Base-by-base conservation (phyloP, 2,113 vertebrate species). In the Saccopteryx bilineata region DNA sequence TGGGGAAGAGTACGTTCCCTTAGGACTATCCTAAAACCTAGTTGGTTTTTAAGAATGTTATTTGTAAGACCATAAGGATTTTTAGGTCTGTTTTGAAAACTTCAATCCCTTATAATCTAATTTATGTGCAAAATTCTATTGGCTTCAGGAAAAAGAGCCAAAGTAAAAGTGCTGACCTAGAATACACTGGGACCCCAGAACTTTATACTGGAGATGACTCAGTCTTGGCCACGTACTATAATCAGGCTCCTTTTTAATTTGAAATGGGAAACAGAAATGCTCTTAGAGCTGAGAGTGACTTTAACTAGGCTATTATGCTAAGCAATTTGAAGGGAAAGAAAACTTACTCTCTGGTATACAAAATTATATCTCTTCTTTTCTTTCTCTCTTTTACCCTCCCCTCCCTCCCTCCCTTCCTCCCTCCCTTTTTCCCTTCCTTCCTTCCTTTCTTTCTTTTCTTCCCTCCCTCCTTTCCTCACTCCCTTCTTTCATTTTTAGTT, bases 271-370 rank as follows among this genome's bases (percentile, higher is more conserved):
- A 60, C 11, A 87, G 52, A 89, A 72, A 83, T 72, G 23, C 8
- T 61, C 39, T 72, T 39, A 80, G 69, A 48, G 86, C 11, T 83
- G 52, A 90, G 28, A 69, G 81, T 80, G 84, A 93, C 10, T 9
- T 87, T 93, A 81, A 39, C 23, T 28, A 89, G 50, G 69, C 15
- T 82, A 33, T 87, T 90, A 52, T 52, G 52, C 31, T 92, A 90
- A 82, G 54, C 74, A 69, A 93, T 71, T 63, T 63, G 39, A 31
- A 96, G 81, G 95, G 63, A 96, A 78, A 52, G 69, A 63, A 81
- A 90, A 63, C 5, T 26, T 65, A 54, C 31, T 69, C 21, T 84
- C 65, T 26, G 15, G 18, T 92, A 14, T 88, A 21, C 68, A 93
- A 95, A 31, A 60, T 60, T 87, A 58, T 8, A 88, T 2, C 39